Conservation (phyloP, 30 jellyfish, hydroid and myxozoan genomes). For the Turritopsis dohrnii region DNA sequence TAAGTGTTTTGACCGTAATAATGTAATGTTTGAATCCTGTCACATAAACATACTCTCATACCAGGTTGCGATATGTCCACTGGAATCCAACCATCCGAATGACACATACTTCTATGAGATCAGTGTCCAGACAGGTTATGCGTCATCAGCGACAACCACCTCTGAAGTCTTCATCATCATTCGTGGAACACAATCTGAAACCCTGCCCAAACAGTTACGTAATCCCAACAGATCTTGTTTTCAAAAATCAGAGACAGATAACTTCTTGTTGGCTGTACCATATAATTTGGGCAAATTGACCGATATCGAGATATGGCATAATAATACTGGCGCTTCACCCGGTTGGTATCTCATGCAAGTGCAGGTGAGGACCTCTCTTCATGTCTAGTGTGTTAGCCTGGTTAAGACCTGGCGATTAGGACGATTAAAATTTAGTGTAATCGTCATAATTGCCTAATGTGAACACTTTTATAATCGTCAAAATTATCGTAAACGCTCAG, state of each 20-base stretch:
- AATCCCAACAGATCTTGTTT: constrained; percentile 70
- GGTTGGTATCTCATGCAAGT: constrained; percentile 94
- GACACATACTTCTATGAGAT: constrained; percentile 72
- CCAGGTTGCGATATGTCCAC: constrained; percentile 61
- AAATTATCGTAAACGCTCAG: no score
- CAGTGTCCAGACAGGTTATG: constrained; percentile 83
- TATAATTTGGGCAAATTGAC: constrained; percentile 65
- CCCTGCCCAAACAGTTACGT: constrained; percentile 63
- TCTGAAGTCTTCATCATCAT: constrained; percentile 71
- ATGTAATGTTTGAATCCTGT: no score
- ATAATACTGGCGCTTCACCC: constrained; percentile 76
- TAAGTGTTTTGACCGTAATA: no score
- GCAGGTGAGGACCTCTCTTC: constrained; percentile 62
- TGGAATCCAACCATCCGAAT: constrained; percentile 81
- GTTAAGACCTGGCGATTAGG: no score
- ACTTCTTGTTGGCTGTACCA: constrained; percentile 68
- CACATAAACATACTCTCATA: no score
- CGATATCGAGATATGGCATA: constrained; percentile 74
- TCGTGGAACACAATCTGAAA: constrained; percentile 54
- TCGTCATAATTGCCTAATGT: no score
- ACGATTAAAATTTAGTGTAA: no score
- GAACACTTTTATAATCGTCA: no score
- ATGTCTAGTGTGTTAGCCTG: no score
- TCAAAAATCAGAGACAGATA: constrained; percentile 64
- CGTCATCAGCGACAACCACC: constrained; percentile 54